These are phyloP conservation scores for Drosophila sp. DNA, from an alignment of 1,140 invertebrate species.

Conservation along the genomic window DNA sequence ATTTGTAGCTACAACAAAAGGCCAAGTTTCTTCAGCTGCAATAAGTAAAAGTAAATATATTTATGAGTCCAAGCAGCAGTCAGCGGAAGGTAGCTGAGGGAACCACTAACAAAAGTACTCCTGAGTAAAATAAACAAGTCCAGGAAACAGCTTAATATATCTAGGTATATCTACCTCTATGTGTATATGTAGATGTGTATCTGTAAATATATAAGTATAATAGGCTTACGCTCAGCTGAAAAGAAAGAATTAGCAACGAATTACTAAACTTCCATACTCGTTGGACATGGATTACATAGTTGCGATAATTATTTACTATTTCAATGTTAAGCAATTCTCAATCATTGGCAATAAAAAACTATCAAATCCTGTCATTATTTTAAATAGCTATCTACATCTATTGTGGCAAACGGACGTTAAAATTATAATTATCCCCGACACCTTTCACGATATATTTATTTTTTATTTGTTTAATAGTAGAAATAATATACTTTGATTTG, in stretches of 20 bases:
- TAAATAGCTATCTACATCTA: conserved; percentile 14
- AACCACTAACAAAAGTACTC: conserved; percentile 64
- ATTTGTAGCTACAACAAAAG: conserved; percentile 70
- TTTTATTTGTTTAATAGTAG: conserved; percentile 19
- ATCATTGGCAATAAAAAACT: neutral
- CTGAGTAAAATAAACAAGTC: conserved; percentile 75
- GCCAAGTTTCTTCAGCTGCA: conserved; percentile 58
- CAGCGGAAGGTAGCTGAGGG: conserved; percentile 6
- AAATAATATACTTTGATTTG: conserved; percentile 48
- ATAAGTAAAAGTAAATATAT: conserved; percentile 80
- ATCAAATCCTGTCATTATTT: neutral
- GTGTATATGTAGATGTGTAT: neutral
- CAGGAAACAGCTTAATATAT: conserved; percentile 26
- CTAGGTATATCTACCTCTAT: conserved; percentile 32
- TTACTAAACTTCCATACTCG: conserved; percentile 40
- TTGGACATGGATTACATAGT: neutral
- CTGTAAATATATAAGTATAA: conserved; percentile 34
- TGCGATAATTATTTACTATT: conserved; percentile 12
- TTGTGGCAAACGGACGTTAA: conserved; percentile 12
- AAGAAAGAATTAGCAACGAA: neutral
- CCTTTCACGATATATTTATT: conserved; percentile 26
- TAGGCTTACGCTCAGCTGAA: conserved; percentile 41
- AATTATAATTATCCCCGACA: conserved; percentile 36
- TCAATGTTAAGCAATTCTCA: neutral
- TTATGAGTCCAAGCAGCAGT: conserved; percentile 61